phyloP scores from a whole-genome alignment of 2,113 vertebrate species.

The Apaloderma vittatum region DNA sequence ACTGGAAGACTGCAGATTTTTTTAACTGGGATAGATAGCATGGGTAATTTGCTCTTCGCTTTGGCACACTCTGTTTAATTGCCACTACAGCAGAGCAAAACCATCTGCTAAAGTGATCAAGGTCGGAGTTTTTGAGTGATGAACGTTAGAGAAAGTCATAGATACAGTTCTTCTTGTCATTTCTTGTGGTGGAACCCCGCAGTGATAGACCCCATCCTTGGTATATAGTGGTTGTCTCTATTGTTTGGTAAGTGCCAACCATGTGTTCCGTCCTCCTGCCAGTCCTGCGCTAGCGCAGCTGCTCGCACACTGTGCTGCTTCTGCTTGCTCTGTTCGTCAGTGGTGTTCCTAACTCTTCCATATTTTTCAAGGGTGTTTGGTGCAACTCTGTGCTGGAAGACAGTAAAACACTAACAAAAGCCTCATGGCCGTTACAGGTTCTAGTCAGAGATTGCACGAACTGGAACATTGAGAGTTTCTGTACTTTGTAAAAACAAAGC shows the following conservation, averaged over 20 bases:
- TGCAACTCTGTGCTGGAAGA: background rate
- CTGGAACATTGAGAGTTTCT: background rate
- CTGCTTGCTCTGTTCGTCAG: background rate
- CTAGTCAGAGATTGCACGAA: background rate
- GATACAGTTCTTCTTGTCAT: constrained; percentile 50
- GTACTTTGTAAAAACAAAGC: background rate
- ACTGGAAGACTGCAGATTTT: constrained; percentile 47
- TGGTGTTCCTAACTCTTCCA: background rate
- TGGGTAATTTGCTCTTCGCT: constrained; percentile 70
- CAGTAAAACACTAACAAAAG: background rate
- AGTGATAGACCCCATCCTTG: background rate
- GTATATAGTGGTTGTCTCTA: background rate
- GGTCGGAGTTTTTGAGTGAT: constrained; percentile 63
- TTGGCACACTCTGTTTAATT: constrained; percentile 71
- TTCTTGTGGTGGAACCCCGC: constrained; percentile 2
- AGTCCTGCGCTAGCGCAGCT: constrained; percentile 8
- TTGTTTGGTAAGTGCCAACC: constrained; percentile 16
- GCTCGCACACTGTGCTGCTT: background rate
- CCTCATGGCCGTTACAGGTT: background rate
- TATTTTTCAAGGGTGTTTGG: constrained; percentile 38
- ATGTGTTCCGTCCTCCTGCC: constrained; percentile 23
- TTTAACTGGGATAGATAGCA: constrained; percentile 63
- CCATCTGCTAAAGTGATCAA: constrained; percentile 73
- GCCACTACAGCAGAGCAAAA: constrained; percentile 64
- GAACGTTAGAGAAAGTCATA: constrained; percentile 49